A percentile compares a stretch with the other conserved stretches of the same genome.
Conservation (phyloP, 2,888 invertebrate species). For the Phaedon cochleariae region DNA sequence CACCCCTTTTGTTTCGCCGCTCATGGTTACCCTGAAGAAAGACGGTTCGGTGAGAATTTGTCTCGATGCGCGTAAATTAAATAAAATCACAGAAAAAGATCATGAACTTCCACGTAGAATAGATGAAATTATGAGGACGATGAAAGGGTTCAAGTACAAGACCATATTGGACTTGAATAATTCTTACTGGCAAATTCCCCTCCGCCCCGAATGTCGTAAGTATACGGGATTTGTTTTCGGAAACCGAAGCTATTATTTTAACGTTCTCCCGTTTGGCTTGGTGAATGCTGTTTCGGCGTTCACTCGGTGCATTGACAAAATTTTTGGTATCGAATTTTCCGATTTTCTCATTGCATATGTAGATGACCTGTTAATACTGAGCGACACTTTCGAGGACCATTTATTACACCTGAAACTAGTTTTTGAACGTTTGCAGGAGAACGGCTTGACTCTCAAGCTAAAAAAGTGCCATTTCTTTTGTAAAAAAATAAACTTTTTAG, state of each 20-base stretch:
- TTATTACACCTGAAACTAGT: constrained; percentile 3
- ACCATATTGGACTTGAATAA: constrained; percentile 12
- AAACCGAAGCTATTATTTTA: constrained; percentile 14
- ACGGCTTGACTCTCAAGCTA: constrained; percentile 17
- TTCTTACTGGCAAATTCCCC: constrained; percentile 22
- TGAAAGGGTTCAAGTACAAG: neutral
- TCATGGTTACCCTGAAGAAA: constrained; percentile 44
- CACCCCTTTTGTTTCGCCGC: constrained; percentile 45
- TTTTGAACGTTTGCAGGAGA: constrained; percentile 10
- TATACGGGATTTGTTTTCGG: constrained; percentile 25
- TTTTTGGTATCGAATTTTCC: constrained; percentile 4
- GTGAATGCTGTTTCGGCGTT: constrained; percentile 15
- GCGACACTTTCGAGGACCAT: neutral
- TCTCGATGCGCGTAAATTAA: constrained; percentile 47
- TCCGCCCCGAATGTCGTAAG: constrained; percentile 14
- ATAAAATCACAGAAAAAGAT: constrained; percentile 45
- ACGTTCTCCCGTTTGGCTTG: constrained; percentile 15
- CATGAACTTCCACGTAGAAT: constrained; percentile 36
- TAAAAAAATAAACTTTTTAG: constrained; percentile 7
- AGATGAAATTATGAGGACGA: constrained; percentile 11
- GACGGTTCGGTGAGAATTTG: constrained; percentile 45
- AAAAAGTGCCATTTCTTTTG: constrained; percentile 14
- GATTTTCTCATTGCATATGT: constrained; percentile 12
- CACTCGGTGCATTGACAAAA: constrained; percentile 3
- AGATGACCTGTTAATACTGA: constrained; percentile 16